These are phyloP conservation scores for Nephila pilipes DNA, from an alignment of 1,140 invertebrate genomes.

Conservation along the genomic window DNA sequence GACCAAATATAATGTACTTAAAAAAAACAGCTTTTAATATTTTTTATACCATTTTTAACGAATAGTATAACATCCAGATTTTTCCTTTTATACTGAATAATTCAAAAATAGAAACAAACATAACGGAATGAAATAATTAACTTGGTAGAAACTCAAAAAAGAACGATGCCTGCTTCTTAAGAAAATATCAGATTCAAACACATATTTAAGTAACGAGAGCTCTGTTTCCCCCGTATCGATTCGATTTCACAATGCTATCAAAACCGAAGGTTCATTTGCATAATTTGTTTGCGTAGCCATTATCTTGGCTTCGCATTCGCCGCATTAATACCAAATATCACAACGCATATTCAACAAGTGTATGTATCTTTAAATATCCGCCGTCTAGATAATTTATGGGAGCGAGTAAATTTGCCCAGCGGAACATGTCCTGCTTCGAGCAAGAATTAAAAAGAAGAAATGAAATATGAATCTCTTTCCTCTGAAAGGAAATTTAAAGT, in stretches of 20 bases:
- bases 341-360: constrained; percentile 37
- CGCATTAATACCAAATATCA: not conserved
- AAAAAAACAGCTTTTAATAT: no score
- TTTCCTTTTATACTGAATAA: no score
- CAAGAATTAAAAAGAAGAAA: not conserved
- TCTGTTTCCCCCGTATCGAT: not conserved
- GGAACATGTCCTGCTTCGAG: not conserved
- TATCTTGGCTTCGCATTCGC: not conserved
- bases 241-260: not conserved
- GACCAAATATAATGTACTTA: no score
- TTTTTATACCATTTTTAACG: no score
- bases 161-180: not conserved
- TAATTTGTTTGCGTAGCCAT: constrained; percentile 41
- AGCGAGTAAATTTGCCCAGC: constrained; percentile 9
- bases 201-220: not conserved
- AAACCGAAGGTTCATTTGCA: constrained; percentile 13
- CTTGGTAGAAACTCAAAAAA: not conserved
- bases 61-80: no score
- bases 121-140: not conserved
- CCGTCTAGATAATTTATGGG: not conserved
- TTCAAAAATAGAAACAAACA: no score
- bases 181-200: not conserved
- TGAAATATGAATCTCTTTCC: not conserved
- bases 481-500: not conserved
- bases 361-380: not conserved